These are phyloP conservation scores for Heteropelma amictum DNA, from an alignment of 2,888 invertebrate species.

Conservation along the genomic window DNA sequence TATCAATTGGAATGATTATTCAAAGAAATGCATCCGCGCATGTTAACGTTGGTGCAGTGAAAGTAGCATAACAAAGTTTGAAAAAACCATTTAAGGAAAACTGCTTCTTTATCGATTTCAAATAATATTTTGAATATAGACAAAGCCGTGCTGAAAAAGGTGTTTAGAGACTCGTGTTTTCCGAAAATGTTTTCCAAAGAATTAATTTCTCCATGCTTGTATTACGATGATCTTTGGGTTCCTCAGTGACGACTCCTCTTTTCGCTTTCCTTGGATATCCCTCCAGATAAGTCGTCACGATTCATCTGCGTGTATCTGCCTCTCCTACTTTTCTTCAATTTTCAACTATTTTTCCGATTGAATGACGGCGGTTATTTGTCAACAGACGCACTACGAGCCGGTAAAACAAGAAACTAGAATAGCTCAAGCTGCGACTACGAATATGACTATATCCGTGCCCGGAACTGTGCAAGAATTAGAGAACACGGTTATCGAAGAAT, in stretches of 20 bases:
- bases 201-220: background rate
- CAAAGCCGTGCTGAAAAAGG: too few species aligned
- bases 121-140: too few species aligned
- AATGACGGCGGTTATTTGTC: constrained; percentile 2
- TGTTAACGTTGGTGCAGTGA: too few species aligned
- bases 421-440: constrained; percentile 74
- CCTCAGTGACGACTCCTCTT: background rate
- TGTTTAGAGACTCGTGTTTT: too few species aligned
- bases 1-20: too few species aligned
- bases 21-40: too few species aligned
- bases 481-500: constrained; percentile 84
- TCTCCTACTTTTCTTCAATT: background rate
- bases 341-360: background rate
- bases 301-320: background rate
- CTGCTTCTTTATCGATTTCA: too few species aligned
- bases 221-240: background rate
- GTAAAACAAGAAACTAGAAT: constrained; percentile 73
- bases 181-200: background rate
- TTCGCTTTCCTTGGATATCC: background rate
- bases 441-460: constrained; percentile 68
- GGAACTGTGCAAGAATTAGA: constrained; percentile 69
- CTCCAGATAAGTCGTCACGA: background rate
- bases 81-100: too few species aligned
- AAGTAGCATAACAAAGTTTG: too few species aligned
- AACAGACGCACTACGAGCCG: constrained; percentile 74